These are phyloP conservation scores for Chitala chitala DNA, from an alignment of 2,113 vertebrate genomes.

Conservation along the genomic window DNA sequence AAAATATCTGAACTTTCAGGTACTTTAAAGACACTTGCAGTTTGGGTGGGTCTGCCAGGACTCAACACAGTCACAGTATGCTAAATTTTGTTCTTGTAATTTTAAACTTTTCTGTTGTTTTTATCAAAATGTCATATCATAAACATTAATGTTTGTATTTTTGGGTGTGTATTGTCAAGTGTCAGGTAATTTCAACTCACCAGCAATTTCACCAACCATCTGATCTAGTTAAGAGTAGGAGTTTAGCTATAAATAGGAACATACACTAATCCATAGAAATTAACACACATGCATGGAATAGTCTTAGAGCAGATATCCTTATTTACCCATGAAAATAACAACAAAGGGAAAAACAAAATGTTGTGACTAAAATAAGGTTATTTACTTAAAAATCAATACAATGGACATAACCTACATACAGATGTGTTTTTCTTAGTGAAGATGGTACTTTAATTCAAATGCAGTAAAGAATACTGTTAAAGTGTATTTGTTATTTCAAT, in stretches of 20 bases:
- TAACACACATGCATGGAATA: too few species aligned
- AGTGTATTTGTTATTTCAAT: conserved; percentile 58
- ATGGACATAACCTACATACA: conserved; percentile 83
- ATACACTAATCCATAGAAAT: too few species aligned
- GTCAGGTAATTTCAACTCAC: too few species aligned
- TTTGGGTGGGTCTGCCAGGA: neutral
- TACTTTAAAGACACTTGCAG: too few species aligned
- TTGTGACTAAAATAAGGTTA: conserved; percentile 96
- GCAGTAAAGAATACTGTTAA: conserved; percentile 77
- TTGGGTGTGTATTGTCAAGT: too few species aligned
- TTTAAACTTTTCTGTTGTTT: neutral
- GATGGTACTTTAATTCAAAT: conserved; percentile 64
- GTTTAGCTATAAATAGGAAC: too few species aligned
- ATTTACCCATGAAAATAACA: conserved; percentile 2
- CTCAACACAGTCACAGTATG: too few species aligned
- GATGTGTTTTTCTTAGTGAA: conserved; percentile 65
- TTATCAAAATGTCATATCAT: neutral
- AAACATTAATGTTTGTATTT: too few species aligned
- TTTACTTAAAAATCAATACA: conserved; percentile 97
- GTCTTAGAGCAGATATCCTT: too few species aligned
- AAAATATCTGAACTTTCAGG: too few species aligned
- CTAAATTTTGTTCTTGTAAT: neutral
- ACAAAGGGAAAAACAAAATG: neutral
- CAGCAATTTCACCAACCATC: too few species aligned
- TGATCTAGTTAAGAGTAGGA: too few species aligned